phyloP scores from a whole-genome alignment of 2,113 vertebrate genomes.

The Puffinus mauretanicus region DNA sequence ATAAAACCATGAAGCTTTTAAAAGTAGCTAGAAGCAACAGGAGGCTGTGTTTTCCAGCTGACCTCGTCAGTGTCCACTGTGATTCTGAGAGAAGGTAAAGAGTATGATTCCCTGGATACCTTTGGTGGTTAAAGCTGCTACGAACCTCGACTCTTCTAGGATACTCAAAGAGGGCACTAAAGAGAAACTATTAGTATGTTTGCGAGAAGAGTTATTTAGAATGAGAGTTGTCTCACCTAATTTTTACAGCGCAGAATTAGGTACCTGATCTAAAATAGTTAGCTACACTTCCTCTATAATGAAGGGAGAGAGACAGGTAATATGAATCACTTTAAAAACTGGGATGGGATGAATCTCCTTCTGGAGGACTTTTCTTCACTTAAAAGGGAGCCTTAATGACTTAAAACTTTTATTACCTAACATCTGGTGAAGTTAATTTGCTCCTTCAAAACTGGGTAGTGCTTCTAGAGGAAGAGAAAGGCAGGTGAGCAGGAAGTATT shows the following conservation, averaged over 20 bases:
- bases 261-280: not conserved
- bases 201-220: not conserved
- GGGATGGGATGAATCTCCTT: not conserved
- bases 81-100: not conserved
- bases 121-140: not conserved
- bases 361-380: not conserved
- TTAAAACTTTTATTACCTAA: not conserved
- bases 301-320: not conserved
- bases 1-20: not conserved
- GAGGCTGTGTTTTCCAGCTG: not conserved
- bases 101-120: not conserved
- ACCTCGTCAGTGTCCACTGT: not conserved
- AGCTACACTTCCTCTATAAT: not conserved
- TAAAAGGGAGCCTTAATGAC: not conserved
- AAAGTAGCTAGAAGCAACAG: not conserved
- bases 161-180: not conserved
- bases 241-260: not conserved
- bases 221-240: not conserved
- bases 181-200: not conserved
- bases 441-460: not conserved
- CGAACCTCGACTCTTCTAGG: not conserved
- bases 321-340: not conserved
- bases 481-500: not conserved
- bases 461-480: not conserved
- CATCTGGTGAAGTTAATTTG: not conserved